Base-by-base conservation (phyloP, 1,140 invertebrate genomes). In the Bilobella aurantiaca region DNA sequence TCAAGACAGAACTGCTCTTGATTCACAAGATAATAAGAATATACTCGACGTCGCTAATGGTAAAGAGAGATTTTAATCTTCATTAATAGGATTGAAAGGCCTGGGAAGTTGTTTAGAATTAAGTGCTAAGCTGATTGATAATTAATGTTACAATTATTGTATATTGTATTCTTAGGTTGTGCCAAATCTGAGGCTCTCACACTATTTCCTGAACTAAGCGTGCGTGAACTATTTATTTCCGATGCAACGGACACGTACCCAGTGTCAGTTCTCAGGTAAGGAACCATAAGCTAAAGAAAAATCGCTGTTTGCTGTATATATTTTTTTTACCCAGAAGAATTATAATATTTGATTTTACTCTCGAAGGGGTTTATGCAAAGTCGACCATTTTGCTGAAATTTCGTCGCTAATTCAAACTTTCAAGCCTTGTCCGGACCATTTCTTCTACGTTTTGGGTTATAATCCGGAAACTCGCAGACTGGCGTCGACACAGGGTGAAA, bases 401-500 rank as follows among this genome's bases (percentile, higher is more conserved):
- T 75, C 76, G 59, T 75, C 78, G 59, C 31, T 73, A 23, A 79
- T 79, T 31, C 74, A 76, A 62, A 70, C 75, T 37, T 78, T 78
- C 65, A 67, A 71, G 31, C 76, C 76, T 1, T 68, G 73, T 53
- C 74, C 76, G 32, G 76, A 79, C 65, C 70, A 71, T 25, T 79
- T 79, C 68, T 78, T 73, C 63, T 73, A 73, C 69, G 66, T 73
- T 8, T 70, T 73, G 66, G 71, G 71, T 62, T 85, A 82, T 73
- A 84, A 83, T 70, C 81, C 81, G 42, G 82, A 85, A 74, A 83
- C 80, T 64, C 78, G 81, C 74, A 82, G 83, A 76, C 82, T 86
- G 80, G 86, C 87, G 77, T 83, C 87, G 77, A 91, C 90, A 78
- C 91, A 93, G 82, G 90, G 91, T 12, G 90, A 94, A 83, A 96